These are phyloP conservation scores for Pseudochaenichthys georgianus DNA, from an alignment of 2,797 vertebrate species.

Conservation along the genomic window DNA sequence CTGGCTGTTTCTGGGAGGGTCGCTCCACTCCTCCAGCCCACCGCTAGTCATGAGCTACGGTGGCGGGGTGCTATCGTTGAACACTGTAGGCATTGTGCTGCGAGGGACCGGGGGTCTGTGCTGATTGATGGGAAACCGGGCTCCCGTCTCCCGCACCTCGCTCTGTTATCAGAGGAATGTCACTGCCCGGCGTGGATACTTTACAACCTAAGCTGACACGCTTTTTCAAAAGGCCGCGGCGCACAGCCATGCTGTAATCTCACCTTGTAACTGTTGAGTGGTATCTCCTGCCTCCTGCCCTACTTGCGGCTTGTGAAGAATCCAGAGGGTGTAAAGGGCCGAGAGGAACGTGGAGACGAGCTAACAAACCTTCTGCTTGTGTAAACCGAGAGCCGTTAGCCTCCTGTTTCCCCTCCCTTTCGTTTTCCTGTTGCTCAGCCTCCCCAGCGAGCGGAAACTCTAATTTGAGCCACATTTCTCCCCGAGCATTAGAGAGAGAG, in stretches of 20 bases:
- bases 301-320: constrained; percentile 25
- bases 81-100: constrained; percentile 84
- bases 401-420: constrained; percentile 63
- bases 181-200: constrained; percentile 61
- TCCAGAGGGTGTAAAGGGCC: constrained; percentile 39
- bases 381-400: constrained; percentile 66
- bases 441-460: constrained; percentile 83
- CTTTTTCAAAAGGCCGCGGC: constrained; percentile 59
- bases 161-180: constrained; percentile 79
- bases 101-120: constrained; percentile 63
- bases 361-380: constrained; percentile 68
- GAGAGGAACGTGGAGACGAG: constrained; percentile 53
- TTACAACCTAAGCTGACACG: constrained; percentile 64
- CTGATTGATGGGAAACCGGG: constrained; percentile 76
- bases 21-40: constrained; percentile 35
- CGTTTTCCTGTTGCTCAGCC: constrained; percentile 79
- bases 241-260: constrained; percentile 65
- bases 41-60: constrained; percentile 73
- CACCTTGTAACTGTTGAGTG: constrained; percentile 73
- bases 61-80: constrained; percentile 74
- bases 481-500: constrained; percentile 72
- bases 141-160: constrained; percentile 70
- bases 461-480: constrained; percentile 87
- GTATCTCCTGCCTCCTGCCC: constrained; percentile 50
- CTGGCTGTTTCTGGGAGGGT: constrained; percentile 53